phyloP scores from a whole-genome alignment of 2,113 vertebrate species.

The Brienomyrus longianalis region DNA sequence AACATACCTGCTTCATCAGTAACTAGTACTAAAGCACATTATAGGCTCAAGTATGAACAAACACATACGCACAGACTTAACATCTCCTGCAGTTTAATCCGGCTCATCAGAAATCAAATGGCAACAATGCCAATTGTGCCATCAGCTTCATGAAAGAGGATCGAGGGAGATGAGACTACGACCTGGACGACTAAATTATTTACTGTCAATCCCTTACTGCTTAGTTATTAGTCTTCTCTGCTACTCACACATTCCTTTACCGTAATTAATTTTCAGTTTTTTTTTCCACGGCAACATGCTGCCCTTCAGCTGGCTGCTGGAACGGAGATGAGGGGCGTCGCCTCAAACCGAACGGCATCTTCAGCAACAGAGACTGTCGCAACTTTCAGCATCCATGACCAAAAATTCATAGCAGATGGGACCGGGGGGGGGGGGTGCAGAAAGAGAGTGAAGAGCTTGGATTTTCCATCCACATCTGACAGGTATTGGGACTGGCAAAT shows the following conservation, averaged over 20 bases:
- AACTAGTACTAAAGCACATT: neutral
- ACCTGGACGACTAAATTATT: neutral
- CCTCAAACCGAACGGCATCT: neutral
- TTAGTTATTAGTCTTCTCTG: neutral
- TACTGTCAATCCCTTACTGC: neutral
- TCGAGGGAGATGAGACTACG: neutral
- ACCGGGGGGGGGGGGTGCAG: neutral
- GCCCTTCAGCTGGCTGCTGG: neutral
- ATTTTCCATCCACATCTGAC: neutral
- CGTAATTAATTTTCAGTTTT: neutral
- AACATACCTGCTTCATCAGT: neutral
- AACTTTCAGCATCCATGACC: neutral
- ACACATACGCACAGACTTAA: neutral
- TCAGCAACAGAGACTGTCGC: neutral
- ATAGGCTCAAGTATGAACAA: neutral
- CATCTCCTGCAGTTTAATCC: neutral
- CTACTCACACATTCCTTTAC: neutral
- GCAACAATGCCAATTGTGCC: neutral
- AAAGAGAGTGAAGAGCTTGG: neutral
- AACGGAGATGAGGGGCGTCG: neutral
- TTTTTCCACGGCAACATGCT: neutral
- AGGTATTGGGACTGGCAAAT: neutral
- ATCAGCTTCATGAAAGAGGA: neutral
- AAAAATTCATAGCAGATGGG: neutral
- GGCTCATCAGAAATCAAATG: neutral